These are phyloP conservation scores for Onychomys torridus DNA, from an alignment of 2,797 vertebrate genomes.

Conservation along the genomic window DNA sequence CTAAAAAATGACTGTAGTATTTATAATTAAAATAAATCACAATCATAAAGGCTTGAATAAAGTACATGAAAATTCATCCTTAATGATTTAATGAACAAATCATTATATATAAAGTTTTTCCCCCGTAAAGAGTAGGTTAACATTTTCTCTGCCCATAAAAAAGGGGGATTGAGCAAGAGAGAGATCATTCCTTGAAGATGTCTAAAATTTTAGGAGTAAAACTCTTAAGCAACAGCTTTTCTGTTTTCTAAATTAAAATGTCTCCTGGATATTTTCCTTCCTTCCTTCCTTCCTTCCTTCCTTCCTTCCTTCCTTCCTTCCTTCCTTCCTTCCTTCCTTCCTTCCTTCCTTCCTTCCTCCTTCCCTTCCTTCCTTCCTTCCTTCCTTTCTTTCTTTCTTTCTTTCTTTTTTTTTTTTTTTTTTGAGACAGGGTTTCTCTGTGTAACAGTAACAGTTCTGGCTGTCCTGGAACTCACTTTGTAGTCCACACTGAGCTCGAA, in stretches of 20 bases:
- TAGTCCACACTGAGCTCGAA: no score
- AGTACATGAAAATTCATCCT: neutral
- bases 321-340: no score
- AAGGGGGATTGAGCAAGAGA: neutral
- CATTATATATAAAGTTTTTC: neutral
- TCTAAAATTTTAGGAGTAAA: constrained; percentile 51
- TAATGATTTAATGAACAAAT: neutral
- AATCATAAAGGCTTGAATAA: neutral
- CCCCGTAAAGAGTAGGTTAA: neutral
- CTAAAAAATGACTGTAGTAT: neutral
- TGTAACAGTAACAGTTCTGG: neutral
- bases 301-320: no score
- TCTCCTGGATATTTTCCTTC: neutral
- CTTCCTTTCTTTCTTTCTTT: no score
- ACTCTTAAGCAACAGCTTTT: neutral
- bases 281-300: no score
- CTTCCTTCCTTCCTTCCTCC: no score
- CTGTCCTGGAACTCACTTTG: neutral
- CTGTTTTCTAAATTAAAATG: constrained; percentile 44
- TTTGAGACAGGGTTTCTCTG: neutral
- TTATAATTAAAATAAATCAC: neutral
- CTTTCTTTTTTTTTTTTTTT: neutral
- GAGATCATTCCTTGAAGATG: neutral
- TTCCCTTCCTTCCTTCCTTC: no score
- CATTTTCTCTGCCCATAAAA: neutral